Evolutionary conservation across 2,797 vertebrate species (phyloP).

Genomic region (Alosa sapidissima): DNA sequence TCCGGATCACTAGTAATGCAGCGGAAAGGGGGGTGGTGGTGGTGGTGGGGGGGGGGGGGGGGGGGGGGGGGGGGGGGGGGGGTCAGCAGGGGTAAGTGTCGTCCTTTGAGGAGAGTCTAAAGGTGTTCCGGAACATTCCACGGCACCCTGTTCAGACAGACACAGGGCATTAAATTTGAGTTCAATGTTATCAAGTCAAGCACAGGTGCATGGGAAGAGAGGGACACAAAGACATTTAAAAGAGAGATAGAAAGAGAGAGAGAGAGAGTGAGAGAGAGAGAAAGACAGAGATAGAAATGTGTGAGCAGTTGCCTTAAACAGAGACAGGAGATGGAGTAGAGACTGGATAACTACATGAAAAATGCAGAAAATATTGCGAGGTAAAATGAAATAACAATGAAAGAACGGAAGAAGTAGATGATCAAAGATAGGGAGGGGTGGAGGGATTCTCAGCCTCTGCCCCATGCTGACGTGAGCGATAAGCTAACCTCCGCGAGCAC

Average conservation of each 20-base stretch:
- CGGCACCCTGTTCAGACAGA: background rate
- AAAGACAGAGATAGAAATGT: background rate
- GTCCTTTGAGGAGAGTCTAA: background rate
- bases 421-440: constrained; percentile 35
- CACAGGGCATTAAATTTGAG: background rate
- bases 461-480: constrained; percentile 63
- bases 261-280: too few relatives aligned
- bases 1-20: constrained; percentile 67
- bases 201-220: background rate
- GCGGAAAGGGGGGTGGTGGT: constrained; percentile 62
- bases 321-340: background rate
- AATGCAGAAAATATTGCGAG: background rate
- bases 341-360: background rate
- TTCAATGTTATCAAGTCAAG: background rate
- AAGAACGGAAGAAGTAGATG: background rate
- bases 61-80: background rate
- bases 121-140: background rate
- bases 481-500: constrained; percentile 60
- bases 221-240: background rate
- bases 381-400: background rate
- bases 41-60: background rate
- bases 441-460: constrained; percentile 56
- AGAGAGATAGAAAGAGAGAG: too few relatives aligned
- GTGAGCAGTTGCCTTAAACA: background rate
- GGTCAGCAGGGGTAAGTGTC: constrained; percentile 49